These are phyloP conservation scores for Drosophila rellima DNA, from an alignment of 2,888 invertebrate genomes.

Conservation along the genomic window DNA sequence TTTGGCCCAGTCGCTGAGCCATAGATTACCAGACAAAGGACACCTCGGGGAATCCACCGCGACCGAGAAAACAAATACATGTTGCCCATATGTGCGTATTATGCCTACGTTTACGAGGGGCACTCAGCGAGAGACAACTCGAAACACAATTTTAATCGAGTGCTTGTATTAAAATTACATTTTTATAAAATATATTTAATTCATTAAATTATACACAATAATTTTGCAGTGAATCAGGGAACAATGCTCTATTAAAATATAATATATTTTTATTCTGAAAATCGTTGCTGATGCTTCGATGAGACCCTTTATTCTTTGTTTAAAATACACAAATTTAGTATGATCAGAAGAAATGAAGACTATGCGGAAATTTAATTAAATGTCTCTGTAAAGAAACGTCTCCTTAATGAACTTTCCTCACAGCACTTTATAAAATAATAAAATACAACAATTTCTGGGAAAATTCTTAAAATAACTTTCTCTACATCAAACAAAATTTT, in stretches of 20 bases:
- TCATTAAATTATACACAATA: no score
- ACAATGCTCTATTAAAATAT: no score
- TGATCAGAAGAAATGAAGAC: no score
- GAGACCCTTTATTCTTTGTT: no score
- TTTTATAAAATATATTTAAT: no score
- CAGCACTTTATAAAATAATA: neutral
- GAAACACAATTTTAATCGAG: neutral
- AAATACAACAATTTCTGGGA: neutral
- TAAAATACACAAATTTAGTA: no score
- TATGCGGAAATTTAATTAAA: no score
- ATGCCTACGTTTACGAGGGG: slow-evolving; percentile 12
- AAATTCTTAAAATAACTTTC: neutral
- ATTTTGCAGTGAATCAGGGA: neutral
- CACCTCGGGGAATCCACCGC: slow-evolving; percentile 51
- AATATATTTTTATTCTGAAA: no score
- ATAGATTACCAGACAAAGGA: slow-evolving; percentile 66
- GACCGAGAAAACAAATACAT: slow-evolving; percentile 18
- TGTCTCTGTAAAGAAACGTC: no score
- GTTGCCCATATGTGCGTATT: slow-evolving; percentile 16
- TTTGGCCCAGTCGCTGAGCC: slow-evolving; percentile 33
- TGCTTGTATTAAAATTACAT: no score
- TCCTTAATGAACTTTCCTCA: neutral
- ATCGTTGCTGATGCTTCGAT: no score
- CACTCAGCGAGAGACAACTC: neutral
- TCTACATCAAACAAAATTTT: neutral